These are phyloP conservation scores for Mustela nigripes DNA, from an alignment of 2,113 vertebrate species.

Conservation along the genomic window DNA sequence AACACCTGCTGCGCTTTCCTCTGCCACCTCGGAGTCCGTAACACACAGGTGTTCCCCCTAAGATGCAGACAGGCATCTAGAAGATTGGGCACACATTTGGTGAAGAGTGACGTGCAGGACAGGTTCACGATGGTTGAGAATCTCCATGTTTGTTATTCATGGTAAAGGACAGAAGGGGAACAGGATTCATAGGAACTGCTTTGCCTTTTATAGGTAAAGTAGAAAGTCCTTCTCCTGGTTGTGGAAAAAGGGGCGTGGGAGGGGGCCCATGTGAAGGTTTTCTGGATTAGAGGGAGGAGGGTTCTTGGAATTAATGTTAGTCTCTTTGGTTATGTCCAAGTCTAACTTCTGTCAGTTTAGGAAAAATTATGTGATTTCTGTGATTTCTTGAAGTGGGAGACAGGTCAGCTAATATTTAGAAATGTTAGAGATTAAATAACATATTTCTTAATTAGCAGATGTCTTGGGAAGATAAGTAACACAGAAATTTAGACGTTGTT, in stretches of 20 bases:
- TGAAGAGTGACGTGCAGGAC: not conserved
- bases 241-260: not conserved
- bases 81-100: not conserved
- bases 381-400: slow-evolving; percentile 46
- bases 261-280: not conserved
- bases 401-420: slow-evolving; percentile 56
- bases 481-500: not conserved
- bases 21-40: no score
- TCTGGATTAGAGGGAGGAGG: not conserved
- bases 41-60: not conserved
- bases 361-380: slow-evolving; percentile 36
- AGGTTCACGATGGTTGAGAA: not conserved
- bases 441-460: slow-evolving; percentile 20
- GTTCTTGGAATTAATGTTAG: not conserved
- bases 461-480: not conserved
- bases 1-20: no score
- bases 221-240: not conserved
- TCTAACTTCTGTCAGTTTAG: not conserved
- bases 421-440: slow-evolving; percentile 16
- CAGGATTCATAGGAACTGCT: not conserved
- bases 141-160: not conserved
- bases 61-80: not conserved
- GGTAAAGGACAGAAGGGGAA: not conserved
- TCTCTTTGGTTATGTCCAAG: slow-evolving; percentile 24
- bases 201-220: not conserved